Evolutionary conservation across 1,140 invertebrate genomes (phyloP).

Genomic region (Pseudomyrmex concolor): DNA sequence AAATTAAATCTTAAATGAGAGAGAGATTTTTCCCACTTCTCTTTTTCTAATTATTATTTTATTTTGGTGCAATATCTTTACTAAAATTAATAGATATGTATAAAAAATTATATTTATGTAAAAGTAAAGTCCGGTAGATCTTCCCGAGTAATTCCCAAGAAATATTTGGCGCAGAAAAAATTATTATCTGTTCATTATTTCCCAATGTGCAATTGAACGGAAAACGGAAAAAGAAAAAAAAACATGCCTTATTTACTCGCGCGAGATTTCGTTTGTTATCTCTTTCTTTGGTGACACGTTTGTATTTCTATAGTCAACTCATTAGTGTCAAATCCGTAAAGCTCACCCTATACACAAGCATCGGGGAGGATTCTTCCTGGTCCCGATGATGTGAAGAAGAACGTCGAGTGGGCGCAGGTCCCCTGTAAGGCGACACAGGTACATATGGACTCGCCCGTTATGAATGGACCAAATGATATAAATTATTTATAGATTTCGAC

Average conservation of each 20-base stretch:
- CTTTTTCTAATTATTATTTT: too few relatives aligned
- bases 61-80: too few relatives aligned
- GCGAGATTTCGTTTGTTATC: background rate
- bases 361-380: constrained; percentile 13
- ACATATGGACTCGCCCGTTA: constrained; percentile 82
- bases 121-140: too few relatives aligned
- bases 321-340: constrained; percentile 38
- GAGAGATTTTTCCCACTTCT: too few relatives aligned
- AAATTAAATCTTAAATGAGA: too few relatives aligned
- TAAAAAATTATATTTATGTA: too few relatives aligned
- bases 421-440: constrained; percentile 84
- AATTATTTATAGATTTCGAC: constrained; percentile 86
- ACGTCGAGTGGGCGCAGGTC: constrained; percentile 70
- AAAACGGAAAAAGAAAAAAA: background rate
- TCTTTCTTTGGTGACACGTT: background rate
- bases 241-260: background rate
- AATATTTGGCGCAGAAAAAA: too few relatives aligned
- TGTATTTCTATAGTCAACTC: constrained; percentile 1
- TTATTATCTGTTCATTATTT: too few relatives aligned
- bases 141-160: too few relatives aligned
- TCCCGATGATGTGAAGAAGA: constrained; percentile 35
- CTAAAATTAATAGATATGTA: too few relatives aligned
- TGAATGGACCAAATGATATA: constrained; percentile 85
- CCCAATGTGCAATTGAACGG: too few relatives aligned
- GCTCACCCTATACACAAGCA: background rate